Conservation (phyloP, 92 coral and sea anemone species). For the Palythoa grandiflora region DNA sequence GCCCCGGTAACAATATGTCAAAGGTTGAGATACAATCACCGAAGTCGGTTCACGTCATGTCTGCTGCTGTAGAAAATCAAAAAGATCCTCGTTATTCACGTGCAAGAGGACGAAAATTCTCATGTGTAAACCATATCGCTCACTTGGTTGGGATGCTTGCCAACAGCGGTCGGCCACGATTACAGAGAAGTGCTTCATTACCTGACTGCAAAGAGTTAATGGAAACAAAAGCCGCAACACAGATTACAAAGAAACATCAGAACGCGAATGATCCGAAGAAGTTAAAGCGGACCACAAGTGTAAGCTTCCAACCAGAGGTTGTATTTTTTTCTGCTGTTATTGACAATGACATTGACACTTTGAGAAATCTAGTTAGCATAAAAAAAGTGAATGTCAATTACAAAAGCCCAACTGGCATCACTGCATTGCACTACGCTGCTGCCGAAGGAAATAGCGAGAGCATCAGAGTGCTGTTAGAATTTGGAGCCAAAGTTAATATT, state of each 20-base stretch:
- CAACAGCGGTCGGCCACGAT: not conserved
- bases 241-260: constrained; percentile 22
- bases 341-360: constrained; percentile 84
- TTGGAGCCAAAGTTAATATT: constrained; percentile 78
- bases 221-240: constrained; percentile 48
- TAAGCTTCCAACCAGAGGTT: constrained; percentile 89
- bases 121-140: constrained; percentile 24
- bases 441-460: constrained; percentile 92
- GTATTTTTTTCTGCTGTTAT: constrained; percentile 86
- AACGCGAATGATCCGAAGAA: constrained; percentile 27
- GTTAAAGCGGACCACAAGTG: constrained; percentile 81
- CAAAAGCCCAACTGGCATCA: constrained; percentile 86
- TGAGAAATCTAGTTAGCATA: constrained; percentile 69
- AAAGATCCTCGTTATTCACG: constrained; percentile 67
- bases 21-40: constrained; percentile 46
- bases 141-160: constrained; percentile 4
- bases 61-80: constrained; percentile 71
- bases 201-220: constrained; percentile 85
- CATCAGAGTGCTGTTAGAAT: constrained; percentile 69
- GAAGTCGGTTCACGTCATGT: constrained; percentile 77
- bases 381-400: constrained; percentile 81
- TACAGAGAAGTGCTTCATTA: constrained; percentile 77
- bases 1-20: not conserved
- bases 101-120: constrained; percentile 28
- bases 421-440: constrained; percentile 93